phyloP scores from a whole-genome alignment of 2,888 invertebrate genomes.

The Metallyticus violacea region DNA sequence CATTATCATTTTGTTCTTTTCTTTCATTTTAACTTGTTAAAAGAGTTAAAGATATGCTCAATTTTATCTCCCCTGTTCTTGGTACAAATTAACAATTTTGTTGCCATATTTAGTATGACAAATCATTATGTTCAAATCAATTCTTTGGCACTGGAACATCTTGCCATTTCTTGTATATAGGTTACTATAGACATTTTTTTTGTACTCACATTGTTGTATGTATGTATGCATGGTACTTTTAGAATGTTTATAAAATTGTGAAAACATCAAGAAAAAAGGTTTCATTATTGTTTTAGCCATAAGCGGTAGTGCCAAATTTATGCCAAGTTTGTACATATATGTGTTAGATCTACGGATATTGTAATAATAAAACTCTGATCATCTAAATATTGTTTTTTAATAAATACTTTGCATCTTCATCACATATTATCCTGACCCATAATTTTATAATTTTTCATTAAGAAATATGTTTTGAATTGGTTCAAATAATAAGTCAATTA shows the following conservation, averaged over 20 bases:
- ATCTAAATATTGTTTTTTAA: background rate
- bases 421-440: too few relatives aligned
- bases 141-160: background rate
- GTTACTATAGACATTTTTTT: conserved; percentile 2
- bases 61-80: background rate
- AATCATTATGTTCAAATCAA: background rate
- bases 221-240: conserved; percentile 7
- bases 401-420: too few relatives aligned
- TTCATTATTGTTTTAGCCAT: conserved; percentile 34
- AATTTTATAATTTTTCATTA: too few relatives aligned
- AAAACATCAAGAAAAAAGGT: conserved; percentile 6
- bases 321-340: conserved; percentile 7
- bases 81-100: conserved; percentile 18
- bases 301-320: conserved; percentile 39
- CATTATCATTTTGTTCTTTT: background rate
- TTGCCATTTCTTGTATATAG: background rate
- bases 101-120: conserved; percentile 8
- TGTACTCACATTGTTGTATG: conserved; percentile 10
- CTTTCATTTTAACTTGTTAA: background rate
- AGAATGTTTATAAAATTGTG: conserved; percentile 8
- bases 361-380: conserved; percentile 11
- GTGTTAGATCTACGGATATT: conserved; percentile 12
- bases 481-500: too few relatives aligned
- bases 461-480: too few relatives aligned
- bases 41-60: conserved; percentile 11